Evolutionary conservation across 2,888 invertebrate genomes (phyloP).

Genomic region (Sussaba pulchella): DNA sequence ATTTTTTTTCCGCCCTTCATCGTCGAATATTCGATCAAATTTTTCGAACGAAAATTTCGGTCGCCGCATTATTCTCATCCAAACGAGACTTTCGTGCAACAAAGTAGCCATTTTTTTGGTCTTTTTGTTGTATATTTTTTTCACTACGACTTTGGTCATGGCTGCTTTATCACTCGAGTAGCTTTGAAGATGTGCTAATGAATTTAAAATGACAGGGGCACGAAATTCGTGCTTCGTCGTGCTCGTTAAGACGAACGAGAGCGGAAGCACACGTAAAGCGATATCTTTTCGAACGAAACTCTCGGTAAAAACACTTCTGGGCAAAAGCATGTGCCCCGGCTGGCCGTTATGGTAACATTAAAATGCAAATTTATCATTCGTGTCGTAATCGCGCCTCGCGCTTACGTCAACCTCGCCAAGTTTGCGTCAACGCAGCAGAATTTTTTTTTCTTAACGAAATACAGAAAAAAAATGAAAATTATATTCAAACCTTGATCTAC

Average conservation of each 20-base stretch:
- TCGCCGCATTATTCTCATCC: conserved; percentile 23
- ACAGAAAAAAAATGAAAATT: neutral
- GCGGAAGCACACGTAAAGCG: conserved; percentile 7
- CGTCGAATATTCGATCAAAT: too few species aligned
- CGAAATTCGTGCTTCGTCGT: conserved; percentile 64
- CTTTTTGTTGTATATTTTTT: too few species aligned
- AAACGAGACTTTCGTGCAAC: conserved; percentile 35
- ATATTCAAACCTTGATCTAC: too few species aligned
- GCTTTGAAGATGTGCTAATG: conserved; percentile 76
- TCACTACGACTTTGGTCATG: conserved; percentile 64
- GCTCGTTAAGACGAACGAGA: conserved; percentile 32
- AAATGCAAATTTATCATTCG: conserved; percentile 64
- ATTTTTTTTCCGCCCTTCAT: too few species aligned
- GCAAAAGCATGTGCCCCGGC: conserved; percentile 24
- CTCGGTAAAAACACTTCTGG: conserved; percentile 53
- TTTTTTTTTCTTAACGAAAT: conserved; percentile 6
- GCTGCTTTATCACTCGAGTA: conserved; percentile 71
- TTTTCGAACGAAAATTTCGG: too few species aligned
- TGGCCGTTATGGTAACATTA: conserved; percentile 56
- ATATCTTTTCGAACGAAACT: conserved; percentile 33
- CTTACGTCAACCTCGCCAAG: conserved; percentile 17
- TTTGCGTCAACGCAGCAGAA: conserved; percentile 50
- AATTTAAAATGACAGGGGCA: conserved; percentile 80
- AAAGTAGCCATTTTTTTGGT: neutral
- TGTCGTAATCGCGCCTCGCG: conserved; percentile 5